Percentiles rank a stretch among this genome's conserved stretches.
phyloP scores from a whole-genome alignment of 2,797 vertebrate species.

The Enteromius afrohamiltoni region DNA sequence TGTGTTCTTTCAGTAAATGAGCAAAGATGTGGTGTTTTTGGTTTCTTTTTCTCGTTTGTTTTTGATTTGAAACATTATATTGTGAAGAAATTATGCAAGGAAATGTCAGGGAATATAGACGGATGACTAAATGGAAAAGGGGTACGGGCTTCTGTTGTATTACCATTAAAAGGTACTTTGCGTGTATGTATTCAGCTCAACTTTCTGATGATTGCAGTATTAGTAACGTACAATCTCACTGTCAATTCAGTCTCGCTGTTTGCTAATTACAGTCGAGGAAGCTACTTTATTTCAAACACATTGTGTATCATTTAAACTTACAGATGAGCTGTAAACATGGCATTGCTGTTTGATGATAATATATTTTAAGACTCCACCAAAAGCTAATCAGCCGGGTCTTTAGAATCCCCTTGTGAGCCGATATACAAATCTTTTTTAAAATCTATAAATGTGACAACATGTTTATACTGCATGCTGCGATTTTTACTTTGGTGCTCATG shows the following conservation, averaged over 20 bases:
- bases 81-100: slow-evolving; percentile 50
- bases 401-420: slow-evolving; percentile 31
- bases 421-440: slow-evolving; percentile 20
- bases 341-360: slow-evolving; percentile 22
- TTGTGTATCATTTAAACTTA: slow-evolving; percentile 14
- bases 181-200: slow-evolving; percentile 51
- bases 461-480: slow-evolving; percentile 54
- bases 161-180: slow-evolving; percentile 51
- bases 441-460: slow-evolving; percentile 38
- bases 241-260: slow-evolving; percentile 43
- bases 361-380: slow-evolving; percentile 9
- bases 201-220: slow-evolving; percentile 60
- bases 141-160: slow-evolving; percentile 49
- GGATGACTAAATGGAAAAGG: slow-evolving; percentile 46
- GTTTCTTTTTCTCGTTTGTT: not conserved
- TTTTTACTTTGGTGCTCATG: slow-evolving; percentile 54
- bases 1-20: slow-evolving; percentile 34
- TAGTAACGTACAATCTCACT: slow-evolving; percentile 52
- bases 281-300: slow-evolving; percentile 10
- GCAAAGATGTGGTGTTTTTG: slow-evolving; percentile 52
- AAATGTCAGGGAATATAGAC: slow-evolving; percentile 55
- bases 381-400: slow-evolving; percentile 19
- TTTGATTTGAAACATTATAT: slow-evolving; percentile 42
- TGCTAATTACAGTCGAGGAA: slow-evolving; percentile 49
- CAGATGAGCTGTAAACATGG: slow-evolving; percentile 5